A percentile compares a stretch with the other conserved stretches of the same genome.
These are phyloP conservation scores for Ptychochromis oligacanthus DNA, from an alignment of 2,113 vertebrate species.

Conservation along the genomic window DNA sequence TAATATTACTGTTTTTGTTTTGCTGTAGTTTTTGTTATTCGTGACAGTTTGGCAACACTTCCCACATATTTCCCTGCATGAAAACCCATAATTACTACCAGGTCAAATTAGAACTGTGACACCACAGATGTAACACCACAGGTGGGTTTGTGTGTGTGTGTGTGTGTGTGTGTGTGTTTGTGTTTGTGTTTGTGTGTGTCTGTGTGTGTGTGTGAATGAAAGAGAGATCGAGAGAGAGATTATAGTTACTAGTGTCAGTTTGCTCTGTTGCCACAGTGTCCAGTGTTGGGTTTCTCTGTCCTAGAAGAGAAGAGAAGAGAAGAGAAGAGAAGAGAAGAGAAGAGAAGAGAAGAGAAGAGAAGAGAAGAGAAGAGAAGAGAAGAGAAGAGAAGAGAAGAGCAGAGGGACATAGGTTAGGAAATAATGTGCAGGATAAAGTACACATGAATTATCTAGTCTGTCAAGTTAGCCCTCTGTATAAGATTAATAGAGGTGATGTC, in stretches of 20 bases:
- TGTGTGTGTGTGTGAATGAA: too few species aligned
- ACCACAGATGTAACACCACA: neutral
- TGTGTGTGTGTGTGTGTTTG: neutral
- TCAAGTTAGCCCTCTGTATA: neutral
- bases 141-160: neutral
- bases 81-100: neutral
- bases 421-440: neutral
- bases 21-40: too few species aligned
- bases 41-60: too few species aligned
- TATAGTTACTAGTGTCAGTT: slow-evolving; percentile 39
- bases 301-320: neutral
- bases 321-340: neutral
- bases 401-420: neutral
- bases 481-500: neutral
- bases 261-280: neutral
- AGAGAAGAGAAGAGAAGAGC: neutral
- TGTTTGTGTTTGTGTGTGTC: too few species aligned
- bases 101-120: neutral
- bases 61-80: neutral
- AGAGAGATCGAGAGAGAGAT: too few species aligned
- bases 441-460: neutral
- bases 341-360: neutral
- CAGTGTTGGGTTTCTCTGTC: slow-evolving; percentile 53
- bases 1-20: neutral
- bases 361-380: neutral